phyloP scores from a whole-genome alignment of 2,797 vertebrate genomes.

The Cygnus olor region DNA sequence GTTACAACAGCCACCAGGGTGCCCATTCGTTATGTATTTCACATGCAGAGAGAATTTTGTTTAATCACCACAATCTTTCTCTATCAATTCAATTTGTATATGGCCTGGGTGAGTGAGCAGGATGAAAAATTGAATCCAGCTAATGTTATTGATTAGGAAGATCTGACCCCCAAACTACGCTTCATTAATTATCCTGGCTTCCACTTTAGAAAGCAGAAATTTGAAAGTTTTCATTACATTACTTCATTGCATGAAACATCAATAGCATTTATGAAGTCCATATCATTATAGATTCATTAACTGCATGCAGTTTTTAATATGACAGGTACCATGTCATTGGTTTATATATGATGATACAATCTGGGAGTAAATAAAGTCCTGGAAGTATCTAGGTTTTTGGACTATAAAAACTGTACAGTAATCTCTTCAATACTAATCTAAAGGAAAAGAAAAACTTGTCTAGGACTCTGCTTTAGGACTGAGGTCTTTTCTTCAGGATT shows the following conservation, averaged over 20 bases:
- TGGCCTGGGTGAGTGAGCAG: slow-evolving; percentile 28
- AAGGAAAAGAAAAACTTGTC: neutral
- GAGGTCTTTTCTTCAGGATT: neutral
- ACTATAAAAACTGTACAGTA: neutral
- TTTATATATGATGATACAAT: neutral
- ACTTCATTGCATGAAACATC: neutral
- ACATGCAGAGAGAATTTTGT: slow-evolving; percentile 47
- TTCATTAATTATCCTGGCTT: slow-evolving; percentile 61
- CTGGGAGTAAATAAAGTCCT: neutral
- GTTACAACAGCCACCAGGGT: slow-evolving; percentile 49
- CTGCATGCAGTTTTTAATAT: neutral
- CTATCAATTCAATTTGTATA: slow-evolving; percentile 53
- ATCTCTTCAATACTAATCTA: neutral
- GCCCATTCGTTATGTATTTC: slow-evolving; percentile 65
- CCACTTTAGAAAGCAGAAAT: slow-evolving; percentile 34
- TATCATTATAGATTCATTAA: slow-evolving; percentile 25
- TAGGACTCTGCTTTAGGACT: neutral
- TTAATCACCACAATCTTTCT: slow-evolving; percentile 68
- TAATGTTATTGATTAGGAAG: slow-evolving; percentile 65
- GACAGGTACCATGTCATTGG: neutral
- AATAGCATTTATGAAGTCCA: slow-evolving; percentile 17
- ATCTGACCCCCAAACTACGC: slow-evolving; percentile 43
- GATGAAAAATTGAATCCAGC: slow-evolving; percentile 61
- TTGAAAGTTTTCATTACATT: neutral
- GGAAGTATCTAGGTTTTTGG: neutral